phyloP scores from a whole-genome alignment of 2,888 invertebrate genomes.

The Mimumesa dahlbomi region DNA sequence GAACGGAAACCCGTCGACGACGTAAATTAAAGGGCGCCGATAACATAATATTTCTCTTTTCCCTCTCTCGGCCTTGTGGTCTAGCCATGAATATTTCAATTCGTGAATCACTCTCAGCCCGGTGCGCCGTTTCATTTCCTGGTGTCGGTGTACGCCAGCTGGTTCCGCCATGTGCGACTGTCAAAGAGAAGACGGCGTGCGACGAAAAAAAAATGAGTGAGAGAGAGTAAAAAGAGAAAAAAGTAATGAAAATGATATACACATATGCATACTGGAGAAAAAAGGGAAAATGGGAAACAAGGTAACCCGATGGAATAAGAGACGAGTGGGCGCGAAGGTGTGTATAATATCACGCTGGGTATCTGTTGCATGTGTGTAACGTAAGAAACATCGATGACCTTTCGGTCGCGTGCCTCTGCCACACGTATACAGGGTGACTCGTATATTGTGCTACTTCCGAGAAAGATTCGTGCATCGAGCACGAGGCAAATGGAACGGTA shows the following conservation, averaged over 20 bases:
- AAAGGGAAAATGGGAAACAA: no score
- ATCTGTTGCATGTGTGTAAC: constrained; percentile 62
- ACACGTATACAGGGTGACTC: no score
- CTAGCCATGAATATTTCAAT: constrained; percentile 60
- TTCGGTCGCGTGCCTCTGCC: no score
- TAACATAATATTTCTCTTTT: constrained; percentile 24
- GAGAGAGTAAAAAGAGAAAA: constrained; percentile 17
- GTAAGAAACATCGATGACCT: no score
- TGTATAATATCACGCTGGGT: constrained; percentile 42
- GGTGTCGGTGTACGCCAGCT: constrained; percentile 71
- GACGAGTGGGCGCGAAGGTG: constrained; percentile 8
- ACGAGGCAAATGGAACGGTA: no score
- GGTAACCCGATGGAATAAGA: constrained; percentile 22
- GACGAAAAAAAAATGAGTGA: constrained; percentile 26
- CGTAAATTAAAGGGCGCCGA: constrained; percentile 46
- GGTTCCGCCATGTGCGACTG: constrained; percentile 63
- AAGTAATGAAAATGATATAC: no score
- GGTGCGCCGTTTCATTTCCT: constrained; percentile 73
- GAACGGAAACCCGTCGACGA: constrained; percentile 25
- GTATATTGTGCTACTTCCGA: no score
- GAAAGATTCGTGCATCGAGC: no score
- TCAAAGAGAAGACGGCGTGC: constrained; percentile 33
- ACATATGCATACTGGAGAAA: no score
- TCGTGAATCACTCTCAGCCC: constrained; percentile 66
- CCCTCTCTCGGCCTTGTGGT: background rate